These are phyloP conservation scores for Amia ocellicauda DNA, from an alignment of 2,113 vertebrate species.

Conservation along the genomic window DNA sequence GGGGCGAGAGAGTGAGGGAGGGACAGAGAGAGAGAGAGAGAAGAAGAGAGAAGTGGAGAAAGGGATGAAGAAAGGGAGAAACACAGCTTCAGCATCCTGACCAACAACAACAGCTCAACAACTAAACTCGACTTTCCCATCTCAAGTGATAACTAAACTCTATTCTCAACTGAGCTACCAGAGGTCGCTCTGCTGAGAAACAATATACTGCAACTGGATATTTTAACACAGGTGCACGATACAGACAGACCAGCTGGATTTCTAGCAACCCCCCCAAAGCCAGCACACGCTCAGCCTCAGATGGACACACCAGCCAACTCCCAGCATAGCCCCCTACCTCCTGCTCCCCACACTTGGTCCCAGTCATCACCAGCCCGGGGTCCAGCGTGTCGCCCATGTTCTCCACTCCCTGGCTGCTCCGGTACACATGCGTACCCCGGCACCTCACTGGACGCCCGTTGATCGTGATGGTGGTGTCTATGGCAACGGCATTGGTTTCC, in stretches of 20 bases:
- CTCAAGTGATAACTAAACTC: too few relatives aligned
- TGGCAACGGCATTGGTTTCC: slow-evolving; percentile 80
- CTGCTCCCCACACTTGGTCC: slow-evolving; percentile 88
- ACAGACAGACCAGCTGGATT: too few relatives aligned
- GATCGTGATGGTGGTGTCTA: slow-evolving; percentile 75
- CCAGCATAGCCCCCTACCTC: slow-evolving; percentile 63
- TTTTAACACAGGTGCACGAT: too few relatives aligned
- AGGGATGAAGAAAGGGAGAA: slow-evolving; percentile 1
- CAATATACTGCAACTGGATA: too few relatives aligned
- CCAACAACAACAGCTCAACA: too few relatives aligned
- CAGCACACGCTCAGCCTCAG: too few relatives aligned
- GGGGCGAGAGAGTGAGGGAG: not conserved
- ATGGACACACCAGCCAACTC: not conserved
- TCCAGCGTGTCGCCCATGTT: slow-evolving; percentile 84
- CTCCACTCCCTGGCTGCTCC: slow-evolving; percentile 45
- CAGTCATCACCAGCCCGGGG: slow-evolving; percentile 90
- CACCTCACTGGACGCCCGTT: slow-evolving; percentile 65
- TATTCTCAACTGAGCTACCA: not conserved
- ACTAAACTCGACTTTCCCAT: too few relatives aligned
- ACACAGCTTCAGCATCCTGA: not conserved
- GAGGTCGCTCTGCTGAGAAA: not conserved
- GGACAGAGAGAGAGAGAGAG: not conserved
- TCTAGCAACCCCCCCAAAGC: too few relatives aligned
- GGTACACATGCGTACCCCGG: slow-evolving; percentile 87
- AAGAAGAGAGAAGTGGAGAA: not conserved